Evolutionary conservation across 2,113 vertebrate genomes (phyloP).

Genomic region (Tauraco erythrolophus): DNA sequence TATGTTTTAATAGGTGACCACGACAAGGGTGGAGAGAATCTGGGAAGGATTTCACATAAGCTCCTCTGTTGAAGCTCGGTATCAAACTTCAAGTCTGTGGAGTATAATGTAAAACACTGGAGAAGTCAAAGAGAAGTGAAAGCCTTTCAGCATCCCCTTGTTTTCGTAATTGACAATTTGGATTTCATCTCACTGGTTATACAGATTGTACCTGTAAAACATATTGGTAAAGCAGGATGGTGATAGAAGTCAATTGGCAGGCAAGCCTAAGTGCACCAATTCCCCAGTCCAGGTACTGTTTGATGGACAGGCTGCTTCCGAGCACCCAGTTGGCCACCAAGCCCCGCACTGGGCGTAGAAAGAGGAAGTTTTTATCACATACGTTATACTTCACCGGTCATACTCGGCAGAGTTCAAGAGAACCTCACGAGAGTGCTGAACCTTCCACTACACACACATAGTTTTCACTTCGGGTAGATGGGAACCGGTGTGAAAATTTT

Average conservation of each 20-base stretch:
- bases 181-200: background rate
- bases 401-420: background rate
- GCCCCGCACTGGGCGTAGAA: fast-evolving
- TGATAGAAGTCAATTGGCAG: too few relatives aligned
- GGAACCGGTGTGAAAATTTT: background rate
- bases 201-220: background rate
- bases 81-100: background rate
- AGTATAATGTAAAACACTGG: background rate
- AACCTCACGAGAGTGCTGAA: background rate
- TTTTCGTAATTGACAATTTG: background rate
- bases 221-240: background rate
- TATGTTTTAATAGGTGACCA: background rate
- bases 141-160: fast-evolving
- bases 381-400: background rate
- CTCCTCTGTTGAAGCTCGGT: background rate
- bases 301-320: background rate
- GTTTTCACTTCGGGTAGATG: background rate
- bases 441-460: fast-evolving
- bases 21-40: background rate
- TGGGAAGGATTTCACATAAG: background rate
- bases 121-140: background rate
- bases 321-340: background rate
- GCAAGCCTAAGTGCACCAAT: background rate
- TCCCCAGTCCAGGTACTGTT: background rate
- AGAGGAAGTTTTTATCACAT: fast-evolving